Percentiles rank a stretch among this genome's conserved stretches.
Evolutionary conservation across 2,113 vertebrate genomes (phyloP).

Genomic region (Apteryx mantelli): DNA sequence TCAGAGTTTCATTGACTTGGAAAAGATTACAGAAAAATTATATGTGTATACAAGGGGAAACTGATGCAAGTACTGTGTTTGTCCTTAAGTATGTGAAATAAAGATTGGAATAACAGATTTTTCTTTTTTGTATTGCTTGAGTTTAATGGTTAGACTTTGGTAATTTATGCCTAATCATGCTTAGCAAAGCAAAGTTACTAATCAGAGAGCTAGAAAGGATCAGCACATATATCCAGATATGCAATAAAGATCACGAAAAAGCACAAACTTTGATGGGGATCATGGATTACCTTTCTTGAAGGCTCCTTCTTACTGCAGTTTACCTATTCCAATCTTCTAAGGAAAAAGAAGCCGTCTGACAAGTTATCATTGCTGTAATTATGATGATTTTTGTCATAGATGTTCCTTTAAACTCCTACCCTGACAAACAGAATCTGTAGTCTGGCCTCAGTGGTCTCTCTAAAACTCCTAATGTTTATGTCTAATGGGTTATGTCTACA

Average conservation of each 20-base stretch:
- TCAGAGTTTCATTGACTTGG: neutral
- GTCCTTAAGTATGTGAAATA: neutral
- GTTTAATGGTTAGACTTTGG: neutral
- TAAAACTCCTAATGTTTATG: neutral
- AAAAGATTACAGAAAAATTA: neutral
- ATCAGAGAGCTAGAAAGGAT: neutral
- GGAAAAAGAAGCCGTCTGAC: neutral
- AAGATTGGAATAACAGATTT: neutral
- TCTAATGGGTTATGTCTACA: neutral
- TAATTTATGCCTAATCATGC: neutral
- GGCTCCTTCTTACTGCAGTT: neutral
- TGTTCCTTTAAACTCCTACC: neutral
- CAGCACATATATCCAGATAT: neutral
- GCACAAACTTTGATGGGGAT: neutral
- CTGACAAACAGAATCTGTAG: no score
- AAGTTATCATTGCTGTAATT: neutral
- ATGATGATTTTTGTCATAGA: neutral
- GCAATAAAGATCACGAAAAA: neutral
- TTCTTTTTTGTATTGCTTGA: neutral
- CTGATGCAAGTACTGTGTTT: neutral
- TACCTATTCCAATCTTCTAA: neutral
- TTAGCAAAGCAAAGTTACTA: neutral
- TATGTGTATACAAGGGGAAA: neutral
- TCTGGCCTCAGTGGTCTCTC: neutral
- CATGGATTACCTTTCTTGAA: neutral